Evolutionary conservation across 2,888 invertebrate genomes (phyloP).

Genomic region (Campaea margaritaria): DNA sequence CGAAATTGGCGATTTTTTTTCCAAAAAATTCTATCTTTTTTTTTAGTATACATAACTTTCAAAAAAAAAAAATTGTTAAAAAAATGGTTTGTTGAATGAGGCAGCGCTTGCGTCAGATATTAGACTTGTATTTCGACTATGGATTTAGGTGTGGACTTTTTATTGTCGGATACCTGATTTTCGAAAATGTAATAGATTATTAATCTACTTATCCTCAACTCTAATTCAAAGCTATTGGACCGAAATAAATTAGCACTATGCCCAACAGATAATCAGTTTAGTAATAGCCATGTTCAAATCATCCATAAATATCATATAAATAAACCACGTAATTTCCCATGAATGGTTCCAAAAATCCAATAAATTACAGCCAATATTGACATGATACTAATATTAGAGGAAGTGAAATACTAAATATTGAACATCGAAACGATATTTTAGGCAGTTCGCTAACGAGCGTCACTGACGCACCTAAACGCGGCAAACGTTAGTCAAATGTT

Average conservation of each 20-base stretch:
- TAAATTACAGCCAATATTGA: constrained; percentile 14
- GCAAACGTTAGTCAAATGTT: neutral
- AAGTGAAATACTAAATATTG: constrained; percentile 13
- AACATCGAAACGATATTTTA: constrained; percentile 6
- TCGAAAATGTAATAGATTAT: too few species aligned
- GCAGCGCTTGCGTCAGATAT: too few species aligned
- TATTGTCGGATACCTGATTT: too few species aligned
- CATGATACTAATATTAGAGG: constrained; percentile 12
- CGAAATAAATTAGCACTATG: neutral
- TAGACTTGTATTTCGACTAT: too few species aligned
- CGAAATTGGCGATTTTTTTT: neutral
- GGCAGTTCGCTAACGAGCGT: neutral
- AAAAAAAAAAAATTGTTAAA: too few species aligned
- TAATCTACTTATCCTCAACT: too few species aligned
- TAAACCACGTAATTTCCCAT: constrained; percentile 47
- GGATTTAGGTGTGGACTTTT: too few species aligned
- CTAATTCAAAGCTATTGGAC: too few species aligned
- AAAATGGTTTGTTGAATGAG: too few species aligned
- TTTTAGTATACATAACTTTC: too few species aligned
- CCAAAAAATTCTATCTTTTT: neutral
- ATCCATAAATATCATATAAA: constrained; percentile 7
- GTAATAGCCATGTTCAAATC: neutral
- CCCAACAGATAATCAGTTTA: neutral
- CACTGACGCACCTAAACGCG: neutral
- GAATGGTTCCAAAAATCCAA: constrained; percentile 1